Evolutionary conservation across 2,797 vertebrate genomes (phyloP).

Genomic region (Phyllotis vaccarum): DNA sequence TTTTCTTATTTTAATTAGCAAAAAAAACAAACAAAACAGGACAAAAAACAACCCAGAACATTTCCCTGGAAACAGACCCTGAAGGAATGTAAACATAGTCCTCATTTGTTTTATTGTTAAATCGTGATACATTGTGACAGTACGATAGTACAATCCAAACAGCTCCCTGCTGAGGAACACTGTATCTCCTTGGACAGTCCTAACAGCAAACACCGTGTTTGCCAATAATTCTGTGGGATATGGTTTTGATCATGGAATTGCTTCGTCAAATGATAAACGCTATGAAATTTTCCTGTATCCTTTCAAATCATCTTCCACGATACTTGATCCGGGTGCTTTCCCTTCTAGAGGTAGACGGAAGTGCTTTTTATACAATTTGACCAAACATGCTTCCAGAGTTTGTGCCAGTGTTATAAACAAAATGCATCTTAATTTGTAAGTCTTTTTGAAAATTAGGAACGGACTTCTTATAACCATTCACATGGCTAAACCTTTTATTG

Average conservation of each 20-base stretch:
- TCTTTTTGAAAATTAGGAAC: background rate
- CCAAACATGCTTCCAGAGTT: background rate
- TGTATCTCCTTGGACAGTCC: background rate
- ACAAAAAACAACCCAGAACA: background rate
- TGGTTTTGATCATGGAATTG: background rate
- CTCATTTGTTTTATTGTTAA: background rate
- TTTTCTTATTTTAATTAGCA: background rate
- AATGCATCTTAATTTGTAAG: conserved; percentile 27
- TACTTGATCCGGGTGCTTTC: background rate
- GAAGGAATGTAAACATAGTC: background rate
- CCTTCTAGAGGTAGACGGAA: background rate
- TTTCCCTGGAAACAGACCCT: background rate
- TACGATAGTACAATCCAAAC: background rate
- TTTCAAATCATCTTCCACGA: conserved; percentile 28
- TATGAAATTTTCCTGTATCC: conserved; percentile 11
- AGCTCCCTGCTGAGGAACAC: background rate
- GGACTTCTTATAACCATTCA: background rate
- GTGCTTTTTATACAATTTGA: background rate
- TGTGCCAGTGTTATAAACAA: conserved; percentile 1
- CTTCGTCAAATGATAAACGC: conserved; percentile 5
- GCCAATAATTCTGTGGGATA: background rate
- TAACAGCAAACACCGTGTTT: background rate
- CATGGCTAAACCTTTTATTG: background rate
- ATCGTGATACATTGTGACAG: background rate
- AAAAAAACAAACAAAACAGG: background rate